Conservation (phyloP, 53 echinoderm and acorn worm species). For the Stichopus horrens region DNA sequence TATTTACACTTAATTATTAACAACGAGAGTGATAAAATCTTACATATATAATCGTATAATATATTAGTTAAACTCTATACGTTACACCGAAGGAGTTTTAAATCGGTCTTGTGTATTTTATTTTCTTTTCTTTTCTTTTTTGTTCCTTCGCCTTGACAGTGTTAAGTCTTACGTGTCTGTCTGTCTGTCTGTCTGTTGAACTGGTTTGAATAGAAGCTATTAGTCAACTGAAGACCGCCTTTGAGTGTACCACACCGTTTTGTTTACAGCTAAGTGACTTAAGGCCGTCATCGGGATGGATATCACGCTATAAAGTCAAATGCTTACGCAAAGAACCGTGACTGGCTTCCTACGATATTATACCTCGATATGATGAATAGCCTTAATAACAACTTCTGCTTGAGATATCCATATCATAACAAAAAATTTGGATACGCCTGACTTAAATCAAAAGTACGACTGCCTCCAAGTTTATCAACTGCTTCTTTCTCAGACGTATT, state of each 20-base stretch:
- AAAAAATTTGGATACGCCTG: constrained; percentile 38
- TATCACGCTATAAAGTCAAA: constrained; percentile 6
- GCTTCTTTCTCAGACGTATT: constrained; percentile 19
- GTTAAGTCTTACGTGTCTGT: too few relatives aligned
- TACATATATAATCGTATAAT: too few relatives aligned
- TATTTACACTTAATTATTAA: too few relatives aligned
- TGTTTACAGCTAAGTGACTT: constrained; percentile 17
- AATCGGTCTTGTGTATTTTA: too few relatives aligned
- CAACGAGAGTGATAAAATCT: too few relatives aligned
- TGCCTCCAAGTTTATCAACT: neutral
- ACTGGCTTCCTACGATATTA: neutral
- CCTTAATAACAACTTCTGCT: constrained; percentile 24
- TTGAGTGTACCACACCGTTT: neutral
- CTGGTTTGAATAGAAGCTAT: too few relatives aligned
- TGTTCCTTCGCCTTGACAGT: too few relatives aligned
- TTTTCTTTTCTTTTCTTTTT: too few relatives aligned
- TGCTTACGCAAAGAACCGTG: constrained; percentile 21
- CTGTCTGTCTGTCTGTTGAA: too few relatives aligned
- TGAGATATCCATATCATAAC: constrained; percentile 23
- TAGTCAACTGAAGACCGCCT: too few relatives aligned
- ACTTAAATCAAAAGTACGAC: constrained; percentile 26
- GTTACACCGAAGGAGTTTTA: too few relatives aligned
- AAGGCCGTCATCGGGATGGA: neutral
- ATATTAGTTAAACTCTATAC: too few relatives aligned
- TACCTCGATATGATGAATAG: constrained; percentile 30